Evolutionary conservation across 64 coral and sea anemone genomes (phyloP).

Genomic region (Astreopora myriophthalma): DNA sequence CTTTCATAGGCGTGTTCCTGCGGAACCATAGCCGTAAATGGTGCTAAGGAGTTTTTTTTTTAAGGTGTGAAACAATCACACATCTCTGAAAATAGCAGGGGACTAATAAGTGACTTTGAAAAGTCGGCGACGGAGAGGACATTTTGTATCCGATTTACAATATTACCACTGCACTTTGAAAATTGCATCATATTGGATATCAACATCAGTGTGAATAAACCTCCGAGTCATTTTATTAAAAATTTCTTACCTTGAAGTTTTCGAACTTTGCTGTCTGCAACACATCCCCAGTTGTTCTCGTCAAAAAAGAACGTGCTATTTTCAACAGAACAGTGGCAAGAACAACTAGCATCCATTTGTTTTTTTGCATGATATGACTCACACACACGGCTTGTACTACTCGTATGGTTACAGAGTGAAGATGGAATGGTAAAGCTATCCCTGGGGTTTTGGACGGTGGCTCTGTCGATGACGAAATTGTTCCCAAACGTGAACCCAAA

Average conservation of each 20-base stretch:
- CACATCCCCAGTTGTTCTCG: background rate
- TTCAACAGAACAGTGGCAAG: background rate
- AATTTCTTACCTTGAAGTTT: background rate
- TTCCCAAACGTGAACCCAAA: background rate
- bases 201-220: too few relatives aligned
- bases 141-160: background rate
- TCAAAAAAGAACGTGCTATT: background rate
- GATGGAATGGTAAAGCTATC: background rate
- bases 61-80: too few relatives aligned
- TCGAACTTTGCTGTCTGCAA: background rate
- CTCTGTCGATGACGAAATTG: background rate
- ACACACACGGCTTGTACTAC: background rate
- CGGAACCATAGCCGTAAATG: too few relatives aligned
- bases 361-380: background rate
- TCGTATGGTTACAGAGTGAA: background rate
- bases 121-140: too few relatives aligned
- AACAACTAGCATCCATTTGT: background rate
- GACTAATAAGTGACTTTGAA: too few relatives aligned
- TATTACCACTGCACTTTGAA: background rate
- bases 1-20: too few relatives aligned
- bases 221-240: background rate
- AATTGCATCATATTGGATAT: background rate
- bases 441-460: background rate
- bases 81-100: too few relatives aligned
- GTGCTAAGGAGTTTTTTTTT: too few relatives aligned